Conservation (phyloP, 2,797 vertebrate genomes). For the Muscicapa comitata region DNA sequence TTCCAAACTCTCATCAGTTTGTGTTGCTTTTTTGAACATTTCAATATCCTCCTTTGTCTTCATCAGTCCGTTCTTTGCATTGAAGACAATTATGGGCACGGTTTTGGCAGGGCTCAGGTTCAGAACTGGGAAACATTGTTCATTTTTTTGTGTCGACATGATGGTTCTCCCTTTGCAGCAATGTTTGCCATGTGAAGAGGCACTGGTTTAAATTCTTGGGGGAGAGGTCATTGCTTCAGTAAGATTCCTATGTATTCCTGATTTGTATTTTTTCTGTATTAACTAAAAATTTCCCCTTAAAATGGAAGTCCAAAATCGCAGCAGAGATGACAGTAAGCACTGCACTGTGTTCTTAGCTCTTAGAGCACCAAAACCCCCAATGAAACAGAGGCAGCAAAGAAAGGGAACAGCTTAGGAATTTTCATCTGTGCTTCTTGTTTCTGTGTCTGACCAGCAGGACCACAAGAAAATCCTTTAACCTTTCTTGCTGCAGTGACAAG, state of each 20-base stretch:
- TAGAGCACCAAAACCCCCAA: not conserved
- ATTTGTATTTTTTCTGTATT: not conserved
- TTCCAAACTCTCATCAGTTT: not conserved
- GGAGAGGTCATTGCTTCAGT: not conserved
- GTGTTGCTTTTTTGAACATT: not conserved
- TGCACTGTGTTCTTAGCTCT: not conserved
- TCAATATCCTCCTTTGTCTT: not conserved
- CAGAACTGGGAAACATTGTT: not conserved
- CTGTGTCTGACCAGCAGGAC: not conserved
- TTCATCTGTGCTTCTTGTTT: not conserved
- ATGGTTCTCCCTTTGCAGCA: not conserved
- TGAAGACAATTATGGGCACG: not conserved
- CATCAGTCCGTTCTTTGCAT: not conserved
- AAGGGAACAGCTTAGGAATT: not conserved
- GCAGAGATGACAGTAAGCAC: not conserved
- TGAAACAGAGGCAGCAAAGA: not conserved
- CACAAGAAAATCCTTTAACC: not conserved
- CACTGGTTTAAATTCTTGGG: not conserved
- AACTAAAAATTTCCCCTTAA: not conserved
- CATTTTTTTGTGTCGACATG: not conserved
- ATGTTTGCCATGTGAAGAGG: not conserved
- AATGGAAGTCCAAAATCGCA: not conserved
- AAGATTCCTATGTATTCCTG: not conserved
- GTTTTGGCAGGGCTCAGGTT: not conserved
- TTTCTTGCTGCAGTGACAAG: not conserved